Evolutionary conservation across 2,888 invertebrate species (phyloP), one percentile per base, ranked within the genome.

Genomic region (Rosalia funebris): DNA sequence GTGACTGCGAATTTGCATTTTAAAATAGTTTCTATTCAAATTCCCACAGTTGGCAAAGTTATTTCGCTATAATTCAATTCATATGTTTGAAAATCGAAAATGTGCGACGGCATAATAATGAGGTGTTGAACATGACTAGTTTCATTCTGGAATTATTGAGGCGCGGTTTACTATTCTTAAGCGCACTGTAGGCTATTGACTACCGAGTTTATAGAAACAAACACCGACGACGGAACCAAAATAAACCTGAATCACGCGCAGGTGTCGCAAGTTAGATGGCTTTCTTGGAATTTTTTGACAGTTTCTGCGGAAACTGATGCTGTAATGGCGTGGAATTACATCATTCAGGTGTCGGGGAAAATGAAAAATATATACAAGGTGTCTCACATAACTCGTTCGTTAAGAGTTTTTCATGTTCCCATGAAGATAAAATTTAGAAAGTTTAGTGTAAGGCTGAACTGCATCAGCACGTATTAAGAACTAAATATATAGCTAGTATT

Each of bases 1-100:
- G 64, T 60, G 63, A 57, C 55, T 57, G 64, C 32, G 62, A 57
- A 72, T 72, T 72, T 70, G 64, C 72, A 72, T 71, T 71, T 71
- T 70, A 71, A 72, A 71, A 71, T 69, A 71, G 70, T 70, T 69
- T 68, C 69, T 70, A 72, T 72, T 72, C 68, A 70, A 68, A 70
- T 69, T 57, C 55, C 65, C 60, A 58, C 66, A 63, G 68, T 62
- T 62, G 67, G 64, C 69, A 71, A n/a, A 71, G 68, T 66, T 71
- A 70, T 70, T 71, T 70, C 67, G 66, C 62, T 63, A 67, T 71
- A 71, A 70, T 71, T 71, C 71, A 70, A 70, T 71, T 70, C 69
- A 63, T 70, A 64, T 66, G 67, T 68, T 69, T 71, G 64, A 68
- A 70, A 68, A 69, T 68, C 69, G 66, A 66, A 71, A 69, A 67